Percentiles rank a stretch among this genome's conserved stretches.
Conservation (phyloP, 1,140 invertebrate species). For the Globodera rostochiensis region DNA sequence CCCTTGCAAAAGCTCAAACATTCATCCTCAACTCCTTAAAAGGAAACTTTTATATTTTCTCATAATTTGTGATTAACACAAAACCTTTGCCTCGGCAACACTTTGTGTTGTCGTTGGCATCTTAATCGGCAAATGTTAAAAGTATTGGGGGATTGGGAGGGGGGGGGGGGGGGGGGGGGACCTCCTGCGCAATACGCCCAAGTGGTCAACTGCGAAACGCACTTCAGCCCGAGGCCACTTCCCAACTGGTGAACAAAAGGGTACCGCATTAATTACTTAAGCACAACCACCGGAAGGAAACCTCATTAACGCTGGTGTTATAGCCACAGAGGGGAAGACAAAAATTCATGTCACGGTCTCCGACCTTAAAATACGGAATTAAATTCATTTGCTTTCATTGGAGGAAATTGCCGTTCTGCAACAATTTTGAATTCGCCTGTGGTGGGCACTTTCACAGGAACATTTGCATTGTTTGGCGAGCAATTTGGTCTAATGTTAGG, state of each 20-base stretch:
- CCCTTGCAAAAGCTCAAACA: conserved; percentile 62
- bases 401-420: conserved; percentile 49
- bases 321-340: conserved; percentile 61
- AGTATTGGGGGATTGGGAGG: too few species aligned
- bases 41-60: too few species aligned
- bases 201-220: conserved; percentile 61
- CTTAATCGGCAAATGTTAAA: conserved; percentile 16
- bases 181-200: conserved; percentile 62
- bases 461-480: conserved; percentile 57
- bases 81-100: conserved; percentile 58
- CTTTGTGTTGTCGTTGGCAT: conserved; percentile 57
- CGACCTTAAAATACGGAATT: conserved; percentile 22
- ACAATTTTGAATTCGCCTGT: conserved; percentile 58
- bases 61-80: too few species aligned
- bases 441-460: conserved; percentile 48
- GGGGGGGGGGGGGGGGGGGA: neutral
- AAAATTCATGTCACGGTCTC: conserved; percentile 61
- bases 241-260: conserved; percentile 45
- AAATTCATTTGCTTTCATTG: neutral
- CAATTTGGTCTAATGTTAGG: conserved; percentile 13
- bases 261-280: neutral
- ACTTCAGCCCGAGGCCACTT: conserved; percentile 56
- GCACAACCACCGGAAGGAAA: conserved; percentile 5
- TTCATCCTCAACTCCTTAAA: conserved; percentile 53
- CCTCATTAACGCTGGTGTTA: conserved; percentile 62